Evolutionary conservation across 2,888 invertebrate genomes (phyloP).

Genomic region (Rhingia campestris): DNA sequence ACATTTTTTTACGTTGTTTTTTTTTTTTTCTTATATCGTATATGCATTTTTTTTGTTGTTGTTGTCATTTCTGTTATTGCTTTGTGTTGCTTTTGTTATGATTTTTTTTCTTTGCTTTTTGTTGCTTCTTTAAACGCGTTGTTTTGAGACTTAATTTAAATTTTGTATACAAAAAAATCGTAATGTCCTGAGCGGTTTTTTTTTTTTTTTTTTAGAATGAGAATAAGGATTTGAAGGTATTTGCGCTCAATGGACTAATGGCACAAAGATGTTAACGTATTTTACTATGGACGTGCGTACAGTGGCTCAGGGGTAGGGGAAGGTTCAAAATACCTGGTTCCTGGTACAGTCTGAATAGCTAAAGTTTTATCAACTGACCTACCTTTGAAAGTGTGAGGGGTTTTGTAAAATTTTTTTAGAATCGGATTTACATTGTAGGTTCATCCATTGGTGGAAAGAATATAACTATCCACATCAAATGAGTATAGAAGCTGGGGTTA

Average conservation of each 20-base stretch:
- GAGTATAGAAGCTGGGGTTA: too few relatives aligned
- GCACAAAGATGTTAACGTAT: neutral
- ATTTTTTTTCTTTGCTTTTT: conserved; percentile 21
- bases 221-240: neutral
- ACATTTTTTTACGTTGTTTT: conserved; percentile 34
- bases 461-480: too few relatives aligned
- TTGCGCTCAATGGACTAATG: neutral
- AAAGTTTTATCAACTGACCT: neutral
- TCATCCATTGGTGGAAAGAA: too few relatives aligned
- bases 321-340: neutral
- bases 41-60: conserved; percentile 35
- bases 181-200: conserved; percentile 20
- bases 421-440: too few relatives aligned
- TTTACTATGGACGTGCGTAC: neutral
- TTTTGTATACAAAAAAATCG: conserved; percentile 22
- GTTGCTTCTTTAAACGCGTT: conserved; percentile 40
- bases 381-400: too few relatives aligned
- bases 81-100: conserved; percentile 54
- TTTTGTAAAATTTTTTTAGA: too few relatives aligned
- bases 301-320: neutral
- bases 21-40: conserved; percentile 45
- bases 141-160: conserved; percentile 40
- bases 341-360: too few relatives aligned
- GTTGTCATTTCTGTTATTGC: conserved; percentile 45
- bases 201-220: neutral